These are phyloP conservation scores for Vanacampus margaritifer DNA, from an alignment of 2,113 vertebrate genomes.

Conservation along the genomic window DNA sequence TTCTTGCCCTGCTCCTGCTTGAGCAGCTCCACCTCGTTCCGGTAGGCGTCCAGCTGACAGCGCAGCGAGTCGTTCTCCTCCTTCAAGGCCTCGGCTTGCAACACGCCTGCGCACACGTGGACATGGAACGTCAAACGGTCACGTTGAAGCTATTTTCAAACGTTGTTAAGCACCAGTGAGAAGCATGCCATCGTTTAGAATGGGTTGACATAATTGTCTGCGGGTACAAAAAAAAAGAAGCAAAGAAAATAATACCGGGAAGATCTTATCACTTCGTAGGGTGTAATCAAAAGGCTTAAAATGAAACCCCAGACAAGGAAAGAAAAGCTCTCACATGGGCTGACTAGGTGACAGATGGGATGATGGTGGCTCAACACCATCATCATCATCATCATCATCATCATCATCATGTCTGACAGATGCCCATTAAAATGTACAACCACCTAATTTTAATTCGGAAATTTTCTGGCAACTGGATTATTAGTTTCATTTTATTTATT, in stretches of 20 bases:
- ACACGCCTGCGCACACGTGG: conserved; percentile 56
- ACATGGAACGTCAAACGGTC: background rate
- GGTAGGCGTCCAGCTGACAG: conserved; percentile 92
- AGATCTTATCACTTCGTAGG: background rate
- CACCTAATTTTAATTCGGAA: no score
- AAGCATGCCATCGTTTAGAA: background rate
- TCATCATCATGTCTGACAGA: no score
- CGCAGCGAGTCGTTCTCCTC: conserved; percentile 95
- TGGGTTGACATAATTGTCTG: background rate
- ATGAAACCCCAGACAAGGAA: background rate
- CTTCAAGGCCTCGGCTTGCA: conserved; percentile 86
- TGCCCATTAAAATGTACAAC: no score
- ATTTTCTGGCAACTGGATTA: no score
- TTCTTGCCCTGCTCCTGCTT: conserved; percentile 91
- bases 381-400: background rate
- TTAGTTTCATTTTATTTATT: no score
- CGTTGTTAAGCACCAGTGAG: background rate
- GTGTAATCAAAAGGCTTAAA: background rate
- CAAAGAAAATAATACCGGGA: background rate
- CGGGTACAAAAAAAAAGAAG: background rate
- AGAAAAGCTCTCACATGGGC: background rate
- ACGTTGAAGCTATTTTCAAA: background rate
- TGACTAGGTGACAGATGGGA: background rate
- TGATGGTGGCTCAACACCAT: background rate
- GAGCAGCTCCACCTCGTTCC: conserved; percentile 92